A percentile compares a stretch with the other conserved stretches of the same genome.
phyloP scores from a whole-genome alignment of 1,140 invertebrate species.

The Nylanderia fulva region DNA sequence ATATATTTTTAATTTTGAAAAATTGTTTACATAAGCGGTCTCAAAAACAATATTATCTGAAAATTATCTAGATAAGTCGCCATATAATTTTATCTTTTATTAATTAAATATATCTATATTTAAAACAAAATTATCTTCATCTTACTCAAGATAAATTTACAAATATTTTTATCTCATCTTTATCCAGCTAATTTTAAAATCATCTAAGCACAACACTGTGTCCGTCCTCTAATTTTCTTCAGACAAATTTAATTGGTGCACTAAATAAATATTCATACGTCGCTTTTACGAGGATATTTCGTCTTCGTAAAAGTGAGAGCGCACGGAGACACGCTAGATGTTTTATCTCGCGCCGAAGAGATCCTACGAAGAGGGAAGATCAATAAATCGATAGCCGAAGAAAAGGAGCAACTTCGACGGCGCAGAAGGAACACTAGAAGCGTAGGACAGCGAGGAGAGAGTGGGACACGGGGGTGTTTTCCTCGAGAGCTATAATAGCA shows the following conservation, averaged over 20 bases:
- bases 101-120: no score
- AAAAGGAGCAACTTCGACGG: conserved; percentile 55
- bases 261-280: conserved; percentile 9
- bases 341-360: conserved; percentile 39
- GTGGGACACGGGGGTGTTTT: conserved; percentile 32
- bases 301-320: conserved; percentile 14
- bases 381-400: conserved; percentile 58
- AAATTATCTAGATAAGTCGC: no score
- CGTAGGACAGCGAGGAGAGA: conserved; percentile 4
- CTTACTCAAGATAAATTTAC: no score
- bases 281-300: conserved; percentile 6
- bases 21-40: no score
- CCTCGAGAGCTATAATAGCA: conserved; percentile 75
- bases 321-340: conserved; percentile 20
- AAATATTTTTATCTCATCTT: no score
- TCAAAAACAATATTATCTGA: no score
- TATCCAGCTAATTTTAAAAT: no score
- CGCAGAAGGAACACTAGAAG: conserved; percentile 8
- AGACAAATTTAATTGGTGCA: neutral
- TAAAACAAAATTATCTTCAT: no score
- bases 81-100: no score
- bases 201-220: no score
- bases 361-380: conserved; percentile 36
- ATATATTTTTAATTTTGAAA: no score
- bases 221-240: no score